phyloP scores from a whole-genome alignment of 2,888 invertebrate genomes.

The Apoda limacodes region DNA sequence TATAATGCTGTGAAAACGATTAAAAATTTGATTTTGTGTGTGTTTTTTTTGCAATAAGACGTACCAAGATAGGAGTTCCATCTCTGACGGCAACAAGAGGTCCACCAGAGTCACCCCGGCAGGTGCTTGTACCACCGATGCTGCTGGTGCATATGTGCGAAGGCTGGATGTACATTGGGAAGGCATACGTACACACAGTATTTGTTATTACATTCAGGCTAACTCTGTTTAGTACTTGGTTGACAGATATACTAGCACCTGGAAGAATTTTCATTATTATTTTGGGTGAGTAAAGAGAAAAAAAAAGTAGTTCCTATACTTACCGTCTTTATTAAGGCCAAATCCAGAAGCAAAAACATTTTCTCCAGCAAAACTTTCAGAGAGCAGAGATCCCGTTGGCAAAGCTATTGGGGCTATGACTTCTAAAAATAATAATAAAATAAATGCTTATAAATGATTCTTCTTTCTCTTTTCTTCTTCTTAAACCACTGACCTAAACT shows the following conservation, averaged over 20 bases:
- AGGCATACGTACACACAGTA: slow-evolving; percentile 22
- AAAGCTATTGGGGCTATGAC: not conserved
- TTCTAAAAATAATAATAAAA: not conserved
- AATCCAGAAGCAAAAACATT: not conserved
- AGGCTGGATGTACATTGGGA: slow-evolving; percentile 24
- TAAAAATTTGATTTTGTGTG: no score
- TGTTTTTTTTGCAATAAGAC: no score
- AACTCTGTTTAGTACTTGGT: slow-evolving; percentile 23
- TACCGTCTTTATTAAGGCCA: slow-evolving; percentile 12
- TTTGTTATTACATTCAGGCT: slow-evolving; percentile 33
- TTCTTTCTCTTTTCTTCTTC: no score
- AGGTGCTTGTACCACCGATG: slow-evolving; percentile 23
- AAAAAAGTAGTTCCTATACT: no score
- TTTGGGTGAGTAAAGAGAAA: no score
- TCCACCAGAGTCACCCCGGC: slow-evolving; percentile 46
- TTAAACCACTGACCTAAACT: no score
- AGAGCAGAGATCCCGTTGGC: not conserved
- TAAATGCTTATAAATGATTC: no score
- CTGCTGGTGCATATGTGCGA: slow-evolving; percentile 30
- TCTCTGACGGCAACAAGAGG: slow-evolving; percentile 28
- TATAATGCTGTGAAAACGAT: no score
- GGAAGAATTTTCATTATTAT: slow-evolving; percentile 7
- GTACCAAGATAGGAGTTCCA: slow-evolving; percentile 28
- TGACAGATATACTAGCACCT: slow-evolving; percentile 18
- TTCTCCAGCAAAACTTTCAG: not conserved